These are phyloP conservation scores for Heteromurus nitidus DNA, from an alignment of 2,888 invertebrate species.

Conservation along the genomic window DNA sequence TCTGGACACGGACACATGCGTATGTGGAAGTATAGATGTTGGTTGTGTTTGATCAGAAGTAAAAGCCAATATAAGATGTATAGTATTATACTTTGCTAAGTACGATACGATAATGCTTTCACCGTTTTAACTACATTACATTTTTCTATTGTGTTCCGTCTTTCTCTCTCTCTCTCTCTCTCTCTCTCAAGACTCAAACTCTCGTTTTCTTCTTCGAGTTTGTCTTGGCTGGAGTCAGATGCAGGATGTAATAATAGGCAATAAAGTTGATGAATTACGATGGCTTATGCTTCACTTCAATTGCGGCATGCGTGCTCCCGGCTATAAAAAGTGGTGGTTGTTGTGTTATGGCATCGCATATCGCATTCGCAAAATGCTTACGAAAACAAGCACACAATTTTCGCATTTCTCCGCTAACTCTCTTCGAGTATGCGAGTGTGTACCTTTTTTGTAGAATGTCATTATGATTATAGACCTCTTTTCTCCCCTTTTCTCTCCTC, in stretches of 20 bases:
- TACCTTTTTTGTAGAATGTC: neutral
- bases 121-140: constrained; percentile 41
- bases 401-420: neutral
- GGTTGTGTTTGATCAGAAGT: neutral
- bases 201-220: no score
- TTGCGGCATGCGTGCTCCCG: neutral
- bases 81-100: neutral
- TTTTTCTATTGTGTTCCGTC: neutral
- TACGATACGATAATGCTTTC: constrained; percentile 29
- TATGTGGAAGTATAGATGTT: neutral
- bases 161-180: constrained; percentile 4
- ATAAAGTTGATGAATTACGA: constrained; percentile 63
- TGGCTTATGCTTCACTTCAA: constrained; percentile 38
- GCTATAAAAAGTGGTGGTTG: neutral
- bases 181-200: no score
- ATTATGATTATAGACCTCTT: constrained; percentile 23
- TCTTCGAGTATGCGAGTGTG: neutral
- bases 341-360: neutral
- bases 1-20: neutral
- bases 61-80: neutral
- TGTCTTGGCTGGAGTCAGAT: constrained; percentile 48
- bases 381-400: no score
- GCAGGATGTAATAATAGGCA: constrained; percentile 65
- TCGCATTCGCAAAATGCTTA: neutral
- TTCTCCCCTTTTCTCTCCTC: constrained; percentile 15